Conservation (phyloP, 2,113 vertebrate species). For the Apeltes quadracus region DNA sequence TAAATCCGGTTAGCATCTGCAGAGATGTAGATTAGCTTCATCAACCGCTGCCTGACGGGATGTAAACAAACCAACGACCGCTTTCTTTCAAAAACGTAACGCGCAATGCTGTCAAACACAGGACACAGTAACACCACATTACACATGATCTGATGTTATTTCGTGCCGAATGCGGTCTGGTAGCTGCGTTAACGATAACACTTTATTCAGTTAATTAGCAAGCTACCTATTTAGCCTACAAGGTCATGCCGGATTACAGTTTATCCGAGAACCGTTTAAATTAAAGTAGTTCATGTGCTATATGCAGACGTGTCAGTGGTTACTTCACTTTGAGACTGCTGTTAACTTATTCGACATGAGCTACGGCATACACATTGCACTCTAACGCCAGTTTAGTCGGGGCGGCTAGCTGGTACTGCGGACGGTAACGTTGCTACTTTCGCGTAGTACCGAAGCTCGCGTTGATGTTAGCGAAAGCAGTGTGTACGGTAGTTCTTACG, state of each 20-base stretch:
- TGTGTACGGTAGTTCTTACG: neutral
- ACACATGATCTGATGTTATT: accelerated
- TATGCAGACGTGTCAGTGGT: neutral
- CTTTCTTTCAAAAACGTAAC: neutral
- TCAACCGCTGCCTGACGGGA: neutral
- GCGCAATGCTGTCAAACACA: neutral
- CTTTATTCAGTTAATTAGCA: slow-evolving; percentile 10
- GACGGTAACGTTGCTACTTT: slow-evolving; percentile 20
- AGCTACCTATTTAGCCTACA: slow-evolving; percentile 57
- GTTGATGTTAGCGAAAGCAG: slow-evolving; percentile 8
- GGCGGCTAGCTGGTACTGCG: slow-evolving; percentile 36
- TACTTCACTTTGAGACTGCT: neutral
- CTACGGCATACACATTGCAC: neutral
- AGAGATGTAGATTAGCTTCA: slow-evolving; percentile 11
- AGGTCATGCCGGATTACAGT: slow-evolving; percentile 62
- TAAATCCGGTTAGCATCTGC: slow-evolving; percentile 20
- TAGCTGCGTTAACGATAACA: neutral
- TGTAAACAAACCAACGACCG: slow-evolving; percentile 48
- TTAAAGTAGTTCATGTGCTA: slow-evolving; percentile 14
- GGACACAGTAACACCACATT: accelerated
- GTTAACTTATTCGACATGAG: neutral
- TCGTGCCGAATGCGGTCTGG: no score
- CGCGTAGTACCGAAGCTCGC: neutral
- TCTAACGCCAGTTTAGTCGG: neutral
- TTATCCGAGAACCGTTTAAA: slow-evolving; percentile 12